Percentiles rank a stretch among this genome's conserved stretches.
phyloP scores from a whole-genome alignment of 2,888 invertebrate genomes.

The Alcis repandata region DNA sequence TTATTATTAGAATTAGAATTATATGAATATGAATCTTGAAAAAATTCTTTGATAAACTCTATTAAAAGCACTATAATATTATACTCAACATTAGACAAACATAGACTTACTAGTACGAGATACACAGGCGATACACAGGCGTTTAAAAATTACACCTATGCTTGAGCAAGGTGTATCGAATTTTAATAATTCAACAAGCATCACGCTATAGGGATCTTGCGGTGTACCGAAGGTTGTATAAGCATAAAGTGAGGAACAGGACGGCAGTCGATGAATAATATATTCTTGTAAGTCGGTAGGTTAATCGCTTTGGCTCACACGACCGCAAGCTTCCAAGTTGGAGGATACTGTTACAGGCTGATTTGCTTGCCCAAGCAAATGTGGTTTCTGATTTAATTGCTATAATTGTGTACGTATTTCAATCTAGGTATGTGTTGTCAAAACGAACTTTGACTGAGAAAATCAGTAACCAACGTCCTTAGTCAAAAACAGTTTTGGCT shows the following conservation, averaged over 20 bases:
- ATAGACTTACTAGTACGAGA: not conserved
- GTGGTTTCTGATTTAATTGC: conserved; percentile 2
- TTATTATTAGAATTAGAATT: no score
- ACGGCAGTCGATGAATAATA: conserved; percentile 32
- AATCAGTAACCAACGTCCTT: no score
- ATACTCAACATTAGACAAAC: no score
- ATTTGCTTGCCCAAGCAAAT: not conserved
- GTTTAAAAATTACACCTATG: not conserved
- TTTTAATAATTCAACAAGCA: conserved; percentile 24
- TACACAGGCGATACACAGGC: not conserved
- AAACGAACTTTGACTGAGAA: no score
- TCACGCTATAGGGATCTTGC: conserved; percentile 10
- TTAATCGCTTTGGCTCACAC: conserved; percentile 31
- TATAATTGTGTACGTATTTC: no score
- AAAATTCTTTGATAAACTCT: no score
- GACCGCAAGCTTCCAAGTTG: conserved; percentile 20
- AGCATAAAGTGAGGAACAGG: conserved; percentile 22
- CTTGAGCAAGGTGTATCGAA: conserved; percentile 29
- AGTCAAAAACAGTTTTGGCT: no score
- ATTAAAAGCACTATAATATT: no score
- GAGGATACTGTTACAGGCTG: conserved; percentile 4
- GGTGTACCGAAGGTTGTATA: conserved; percentile 18
- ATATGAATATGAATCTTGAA: no score
- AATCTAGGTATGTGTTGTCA: no score
- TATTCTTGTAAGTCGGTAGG: conserved; percentile 28